Evolutionary conservation across 2,113 vertebrate genomes (phyloP), one percentile per base, ranked within the genome.

Genomic region (Calidris pygmaea): DNA sequence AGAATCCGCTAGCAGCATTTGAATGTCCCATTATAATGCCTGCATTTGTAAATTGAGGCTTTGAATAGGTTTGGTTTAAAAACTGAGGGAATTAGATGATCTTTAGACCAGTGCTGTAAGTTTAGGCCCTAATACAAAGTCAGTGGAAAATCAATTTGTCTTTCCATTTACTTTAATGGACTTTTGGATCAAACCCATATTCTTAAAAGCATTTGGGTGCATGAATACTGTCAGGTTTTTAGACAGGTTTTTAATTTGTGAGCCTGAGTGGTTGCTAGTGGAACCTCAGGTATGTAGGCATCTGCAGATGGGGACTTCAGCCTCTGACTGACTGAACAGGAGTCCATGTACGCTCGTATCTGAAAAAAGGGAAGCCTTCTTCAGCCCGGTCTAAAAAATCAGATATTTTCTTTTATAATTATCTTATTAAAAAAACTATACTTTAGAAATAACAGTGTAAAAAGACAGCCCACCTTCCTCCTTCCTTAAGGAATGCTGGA

Each of bases 141-240:
- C 92, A 93, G 73, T 92, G 94, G 91, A 96, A 96, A 95, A 96
- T 96, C 80, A 85, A 91, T 96, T 94, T 1, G 0, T 93, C 84
- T 94, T 95, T 96, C 94, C 95, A 95, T 94, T 94, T 94, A 53
- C 80, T 58, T 85, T 96, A 97, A 97, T 97, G 94, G 89, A 79
- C 74, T 94, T 87, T 41, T 96, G 95, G 96, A 96, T 91, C 84
- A 95, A 92, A 75, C 87, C 87, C 89, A 94, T 85, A 34, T 70
- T 94, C 81, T 82, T 96, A 95, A 96, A 96, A 96, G 91, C 96
- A 85, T 91, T 89, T 76, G 47, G 80, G 82, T 87, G 47, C 77
- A 70, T 76, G 39, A 92, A 76, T 63, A 87, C 58, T 82, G 86
- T 82, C 87, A 92, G 37, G n/a, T 93, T 91, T 89, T 87, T 45